These are phyloP conservation scores for Kryphioiulus occultus DNA, from an alignment of 2,888 invertebrate genomes.

Conservation along the genomic window DNA sequence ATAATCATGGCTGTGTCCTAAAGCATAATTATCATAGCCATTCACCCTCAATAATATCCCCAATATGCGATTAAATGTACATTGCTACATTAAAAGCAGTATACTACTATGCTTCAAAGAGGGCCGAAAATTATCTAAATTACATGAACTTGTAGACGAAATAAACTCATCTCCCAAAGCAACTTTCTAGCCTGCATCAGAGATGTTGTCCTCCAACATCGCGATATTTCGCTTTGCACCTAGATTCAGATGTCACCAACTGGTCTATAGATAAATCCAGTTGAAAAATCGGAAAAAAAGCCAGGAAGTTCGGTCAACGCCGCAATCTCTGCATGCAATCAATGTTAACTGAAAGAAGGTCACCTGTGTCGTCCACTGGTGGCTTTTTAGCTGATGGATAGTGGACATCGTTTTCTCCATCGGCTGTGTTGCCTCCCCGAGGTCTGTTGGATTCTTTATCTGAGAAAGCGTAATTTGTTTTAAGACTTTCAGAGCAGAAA, in stretches of 20 bases:
- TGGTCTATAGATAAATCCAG: background rate
- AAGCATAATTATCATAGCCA: too few species aligned
- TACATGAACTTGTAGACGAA: too few species aligned
- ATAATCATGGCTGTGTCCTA: too few species aligned
- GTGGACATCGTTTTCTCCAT: conserved; percentile 43
- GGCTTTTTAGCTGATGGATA: conserved; percentile 39
- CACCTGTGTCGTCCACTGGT: conserved; percentile 39
- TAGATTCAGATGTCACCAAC: background rate
- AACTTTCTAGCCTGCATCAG: too few species aligned
- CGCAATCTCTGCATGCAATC: background rate
- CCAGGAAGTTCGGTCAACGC: background rate
- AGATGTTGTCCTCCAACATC: background rate
- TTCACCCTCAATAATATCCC: too few species aligned
- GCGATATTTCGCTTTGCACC: background rate
- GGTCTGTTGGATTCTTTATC: conserved; percentile 48
- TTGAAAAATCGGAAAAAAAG: background rate
- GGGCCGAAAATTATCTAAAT: too few species aligned
- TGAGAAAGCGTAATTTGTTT: conserved; percentile 42
- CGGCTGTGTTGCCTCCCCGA: conserved; percentile 27
- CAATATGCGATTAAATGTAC: too few species aligned
- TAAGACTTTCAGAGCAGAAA: conserved; percentile 17
- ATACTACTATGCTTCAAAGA: too few species aligned
- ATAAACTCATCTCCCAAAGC: too few species aligned
- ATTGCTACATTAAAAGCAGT: too few species aligned
- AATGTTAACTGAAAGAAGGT: conserved; percentile 7